These are phyloP conservation scores for Oegoconia quadripuncta DNA, from an alignment of 2,888 invertebrate genomes.

Conservation along the genomic window DNA sequence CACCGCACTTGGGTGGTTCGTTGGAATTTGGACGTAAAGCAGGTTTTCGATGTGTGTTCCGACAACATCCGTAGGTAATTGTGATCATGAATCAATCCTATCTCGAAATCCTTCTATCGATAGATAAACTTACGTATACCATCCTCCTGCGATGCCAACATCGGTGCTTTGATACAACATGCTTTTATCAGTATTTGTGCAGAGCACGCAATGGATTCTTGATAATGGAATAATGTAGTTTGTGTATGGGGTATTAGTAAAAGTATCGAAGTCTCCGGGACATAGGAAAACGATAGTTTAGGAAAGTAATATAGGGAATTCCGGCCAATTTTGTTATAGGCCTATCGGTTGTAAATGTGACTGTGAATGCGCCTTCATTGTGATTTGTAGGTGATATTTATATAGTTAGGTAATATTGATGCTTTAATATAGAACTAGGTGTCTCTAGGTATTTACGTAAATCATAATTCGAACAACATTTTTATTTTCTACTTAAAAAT, in stretches of 20 bases:
- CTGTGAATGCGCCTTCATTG: slow-evolving; percentile 24
- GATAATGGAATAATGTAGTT: slow-evolving; percentile 5
- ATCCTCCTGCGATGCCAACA: slow-evolving; percentile 32
- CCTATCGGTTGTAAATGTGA: slow-evolving; percentile 50
- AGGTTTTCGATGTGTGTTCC: slow-evolving; percentile 43
- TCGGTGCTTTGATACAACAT: slow-evolving; percentile 26
- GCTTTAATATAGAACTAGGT: not conserved
- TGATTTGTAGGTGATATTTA: slow-evolving; percentile 15
- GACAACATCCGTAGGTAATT: slow-evolving; percentile 70
- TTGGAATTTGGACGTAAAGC: slow-evolving; percentile 31
- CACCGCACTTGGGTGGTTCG: slow-evolving; percentile 21
- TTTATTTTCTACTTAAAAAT: no score
- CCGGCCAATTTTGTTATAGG: slow-evolving; percentile 41
- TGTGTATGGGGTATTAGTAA: slow-evolving; percentile 15
- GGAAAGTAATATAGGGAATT: slow-evolving; percentile 52
- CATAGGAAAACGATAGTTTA: slow-evolving; percentile 51
- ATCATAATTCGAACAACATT: not conserved
- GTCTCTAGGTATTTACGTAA: not conserved
- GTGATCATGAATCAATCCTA: slow-evolving; percentile 73
- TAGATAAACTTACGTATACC: slow-evolving; percentile 31
- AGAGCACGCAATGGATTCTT: slow-evolving; percentile 27
- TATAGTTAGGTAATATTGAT: not conserved
- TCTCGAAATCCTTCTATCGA: slow-evolving; percentile 50
- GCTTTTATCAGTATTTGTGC: slow-evolving; percentile 8
- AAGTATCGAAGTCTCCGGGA: slow-evolving; percentile 27